Evolutionary conservation across 1,140 invertebrate species (phyloP), one percentile per base, ranked within the genome.

Genomic region (Brachionus rubens): DNA sequence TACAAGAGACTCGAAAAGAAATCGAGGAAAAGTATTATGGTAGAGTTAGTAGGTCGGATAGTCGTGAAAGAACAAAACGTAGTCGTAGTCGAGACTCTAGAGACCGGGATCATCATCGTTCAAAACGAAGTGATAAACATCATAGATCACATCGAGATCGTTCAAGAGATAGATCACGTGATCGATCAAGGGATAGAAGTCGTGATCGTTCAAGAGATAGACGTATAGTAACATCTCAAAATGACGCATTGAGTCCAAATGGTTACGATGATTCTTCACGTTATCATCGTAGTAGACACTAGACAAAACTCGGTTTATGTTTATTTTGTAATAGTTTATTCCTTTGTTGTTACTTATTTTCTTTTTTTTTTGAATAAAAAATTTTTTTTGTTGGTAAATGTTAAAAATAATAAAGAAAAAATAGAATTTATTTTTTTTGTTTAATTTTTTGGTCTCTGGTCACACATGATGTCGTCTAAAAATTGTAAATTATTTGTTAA

Each of bases 11-110:
- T 19, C 85, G 99, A 30, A 90, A 95, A 83, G 95, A 94, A 19
- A 92, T 98, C n/a, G 94, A 98, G 85, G 91, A 91, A 1, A 97
- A 97, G 83, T 94, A 92, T 77, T 96, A 96, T 83, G 72, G 48
- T 3, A 54, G 72, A 26, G 19, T 16, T 19, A 54, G 24, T 30
- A 6, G 68, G 36, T 50, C 68, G 14, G 46, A 48, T 21, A 72
- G 50, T 7, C 36, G 68, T 4, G 68, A 72, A 12, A 36, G 68
- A 21, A 14, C 40, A 41, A 72, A 72, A 46, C 43, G 68, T 6
- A 72, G 68, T 26, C 26, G 68, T 16, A 50, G 46, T 14, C 48
- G 68, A 52, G 68, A 72, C 16, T 72, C 72, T 0, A 14, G 72
- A 16, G 72, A 75, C n/a, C 28, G 72, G 7, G 48, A 75, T 28